phyloP scores from a whole-genome alignment of 2,888 invertebrate species.

The Cotesia congregata region DNA sequence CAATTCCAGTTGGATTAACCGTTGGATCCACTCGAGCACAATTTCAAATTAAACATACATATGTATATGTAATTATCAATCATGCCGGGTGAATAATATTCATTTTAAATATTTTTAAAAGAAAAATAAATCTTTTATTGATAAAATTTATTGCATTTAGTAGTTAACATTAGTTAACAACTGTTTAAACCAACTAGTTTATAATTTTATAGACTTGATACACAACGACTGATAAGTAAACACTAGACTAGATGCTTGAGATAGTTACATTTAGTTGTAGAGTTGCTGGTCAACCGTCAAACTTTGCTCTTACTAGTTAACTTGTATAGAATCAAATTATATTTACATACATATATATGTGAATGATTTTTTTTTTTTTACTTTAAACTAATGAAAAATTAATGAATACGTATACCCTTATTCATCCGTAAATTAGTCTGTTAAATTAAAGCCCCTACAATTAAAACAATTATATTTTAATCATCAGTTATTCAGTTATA shows the following conservation, averaged over 20 bases:
- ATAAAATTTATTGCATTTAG: too few relatives aligned
- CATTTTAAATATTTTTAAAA: too few relatives aligned
- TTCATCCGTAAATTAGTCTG: conserved; percentile 47
- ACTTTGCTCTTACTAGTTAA: conserved; percentile 52
- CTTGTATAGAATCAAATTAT: conserved; percentile 34
- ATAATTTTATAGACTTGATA: background rate
- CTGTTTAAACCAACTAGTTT: background rate
- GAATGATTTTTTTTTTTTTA: background rate
- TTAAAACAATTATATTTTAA: background rate
- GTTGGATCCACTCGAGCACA: background rate
- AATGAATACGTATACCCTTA: conserved; percentile 21
- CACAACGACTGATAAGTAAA: background rate
- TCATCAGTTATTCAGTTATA: background rate
- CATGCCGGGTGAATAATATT: background rate
- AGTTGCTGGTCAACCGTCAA: conserved; percentile 39
- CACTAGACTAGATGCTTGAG: background rate
- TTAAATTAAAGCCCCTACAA: conserved; percentile 47
- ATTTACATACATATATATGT: conserved; percentile 22
- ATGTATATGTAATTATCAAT: background rate
- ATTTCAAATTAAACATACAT: background rate
- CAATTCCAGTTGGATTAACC: background rate
- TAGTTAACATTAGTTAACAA: background rate
- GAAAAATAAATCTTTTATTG: too few relatives aligned
- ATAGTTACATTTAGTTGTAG: background rate
- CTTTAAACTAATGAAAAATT: conserved; percentile 30